These are phyloP conservation scores for Lordiphosa mommai DNA, from an alignment of 1,140 invertebrate genomes.

Conservation along the genomic window DNA sequence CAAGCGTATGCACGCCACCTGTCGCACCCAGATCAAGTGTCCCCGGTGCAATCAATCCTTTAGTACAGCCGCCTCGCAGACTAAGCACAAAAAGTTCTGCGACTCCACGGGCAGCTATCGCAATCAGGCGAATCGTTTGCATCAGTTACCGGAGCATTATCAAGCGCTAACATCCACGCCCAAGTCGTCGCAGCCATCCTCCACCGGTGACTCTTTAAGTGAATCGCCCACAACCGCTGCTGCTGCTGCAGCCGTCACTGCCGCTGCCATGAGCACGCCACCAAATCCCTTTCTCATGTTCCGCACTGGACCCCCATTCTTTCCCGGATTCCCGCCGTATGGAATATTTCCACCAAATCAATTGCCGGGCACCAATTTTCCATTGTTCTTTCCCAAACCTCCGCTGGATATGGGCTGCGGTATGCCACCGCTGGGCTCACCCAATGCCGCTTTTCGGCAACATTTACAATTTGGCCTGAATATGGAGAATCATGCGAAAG, in stretches of 20 bases:
- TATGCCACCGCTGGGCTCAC: conserved; percentile 30
- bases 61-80: conserved; percentile 90
- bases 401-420: conserved; percentile 52
- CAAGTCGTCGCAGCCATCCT: neutral
- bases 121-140: conserved; percentile 2
- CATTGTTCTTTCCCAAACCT: conserved; percentile 82
- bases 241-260: conserved; percentile 12
- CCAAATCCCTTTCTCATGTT: conserved; percentile 86
- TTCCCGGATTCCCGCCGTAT: conserved; percentile 80
- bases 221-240: conserved; percentile 11
- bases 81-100: conserved; percentile 92
- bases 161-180: conserved; percentile 13
- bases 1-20: conserved; percentile 98
- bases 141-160: conserved; percentile 22
- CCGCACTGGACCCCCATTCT: conserved; percentile 80
- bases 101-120: conserved; percentile 82
- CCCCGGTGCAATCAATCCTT: conserved; percentile 95
- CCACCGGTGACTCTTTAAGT: conserved; percentile 13
- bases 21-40: conserved; percentile 93
- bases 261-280: conserved; percentile 79
- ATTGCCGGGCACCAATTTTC: conserved; percentile 79
- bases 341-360: conserved; percentile 76
- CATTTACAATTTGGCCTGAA: conserved; percentile 35
- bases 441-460: conserved; percentile 35
- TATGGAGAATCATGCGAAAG: conserved; percentile 10